phyloP scores from a whole-genome alignment of 1,140 invertebrate genomes.

The Diuraphis noxia region DNA sequence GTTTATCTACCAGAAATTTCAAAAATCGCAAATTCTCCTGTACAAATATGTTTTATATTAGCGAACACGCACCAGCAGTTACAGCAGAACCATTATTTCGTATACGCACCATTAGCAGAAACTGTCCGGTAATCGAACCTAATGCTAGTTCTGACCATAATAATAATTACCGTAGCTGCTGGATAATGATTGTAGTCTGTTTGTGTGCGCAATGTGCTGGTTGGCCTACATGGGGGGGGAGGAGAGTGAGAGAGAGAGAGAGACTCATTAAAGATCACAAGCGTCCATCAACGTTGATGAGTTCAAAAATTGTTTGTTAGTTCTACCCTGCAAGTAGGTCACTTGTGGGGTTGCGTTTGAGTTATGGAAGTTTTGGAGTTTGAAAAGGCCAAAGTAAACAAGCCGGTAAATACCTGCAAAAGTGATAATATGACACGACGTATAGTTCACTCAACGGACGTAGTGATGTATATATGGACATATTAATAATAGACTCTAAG shows the following conservation, averaged over 20 bases:
- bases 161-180: conserved; percentile 41
- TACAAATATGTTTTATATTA: conserved; percentile 10
- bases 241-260: too few relatives aligned
- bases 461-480: not conserved
- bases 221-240: not conserved
- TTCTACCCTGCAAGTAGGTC: not conserved
- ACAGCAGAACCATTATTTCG: conserved; percentile 32
- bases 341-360: not conserved
- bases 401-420: not conserved
- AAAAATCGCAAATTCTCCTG: not conserved
- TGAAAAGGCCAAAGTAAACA: not conserved
- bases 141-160: conserved; percentile 47
- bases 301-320: conserved; percentile 14
- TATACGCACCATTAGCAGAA: conserved; percentile 34
- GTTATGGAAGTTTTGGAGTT: not conserved
- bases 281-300: conserved; percentile 44
- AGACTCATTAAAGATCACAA: conserved; percentile 22
- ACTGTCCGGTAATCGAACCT: conserved; percentile 50
- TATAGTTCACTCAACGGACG: not conserved
- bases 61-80: conserved; percentile 36
- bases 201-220: conserved; percentile 35
- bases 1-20: not conserved
- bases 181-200: conserved; percentile 44
- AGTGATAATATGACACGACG: not conserved
- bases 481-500: not conserved